Base-by-base conservation (phyloP, 1,140 invertebrate species). In the Lerema accius region DNA sequence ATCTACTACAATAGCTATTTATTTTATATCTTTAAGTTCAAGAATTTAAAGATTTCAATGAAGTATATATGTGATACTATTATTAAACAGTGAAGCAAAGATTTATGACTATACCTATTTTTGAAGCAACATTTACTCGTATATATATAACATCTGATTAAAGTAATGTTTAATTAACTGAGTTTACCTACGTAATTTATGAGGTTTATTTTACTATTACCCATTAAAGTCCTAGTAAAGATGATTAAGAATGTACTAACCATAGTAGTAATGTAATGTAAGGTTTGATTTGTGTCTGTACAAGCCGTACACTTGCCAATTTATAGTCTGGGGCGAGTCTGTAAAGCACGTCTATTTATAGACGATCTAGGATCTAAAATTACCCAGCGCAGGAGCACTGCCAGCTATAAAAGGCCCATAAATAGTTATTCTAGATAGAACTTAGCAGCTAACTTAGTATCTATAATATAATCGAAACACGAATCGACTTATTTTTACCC, bases 401-500 rank as follows among this genome's bases (percentile, higher is more conserved):
- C 32, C n/a, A 51, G 49, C 26, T 15, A 51, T 35, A 14, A 35
- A 6, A 49, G 4, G 45, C 48, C 43, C 26, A 49, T 49, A 48
- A 49, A 49, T 39, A 26, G 17, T 46, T 60, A 32, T 39, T 14
- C 48, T 45, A 60, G 15, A 49, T 13, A 4, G 2, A 32, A 53
- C n/a, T 55, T 43, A 23, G 28, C 42, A 37, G 23, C 7, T 53
- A 19, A 42, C 26, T 53, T 32, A 59, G 42, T n/a, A n/a, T n/a
- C n/a, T n/a, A n/a, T n/a, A n/a, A n/a, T 9, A 32, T 32, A 32
- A 32, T 32, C 50, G 17, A 42, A 68, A 68, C 56, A 55, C 59
- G 19, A 51, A 19, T 58, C 42, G 23, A 39, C 65, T 60, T 71
- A 76, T 78, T 79, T 81, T 75, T 81, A 81, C 11, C 60, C 62